Base-by-base conservation (phyloP, 1,140 invertebrate species). In the Leguminivora glycinivorella region DNA sequence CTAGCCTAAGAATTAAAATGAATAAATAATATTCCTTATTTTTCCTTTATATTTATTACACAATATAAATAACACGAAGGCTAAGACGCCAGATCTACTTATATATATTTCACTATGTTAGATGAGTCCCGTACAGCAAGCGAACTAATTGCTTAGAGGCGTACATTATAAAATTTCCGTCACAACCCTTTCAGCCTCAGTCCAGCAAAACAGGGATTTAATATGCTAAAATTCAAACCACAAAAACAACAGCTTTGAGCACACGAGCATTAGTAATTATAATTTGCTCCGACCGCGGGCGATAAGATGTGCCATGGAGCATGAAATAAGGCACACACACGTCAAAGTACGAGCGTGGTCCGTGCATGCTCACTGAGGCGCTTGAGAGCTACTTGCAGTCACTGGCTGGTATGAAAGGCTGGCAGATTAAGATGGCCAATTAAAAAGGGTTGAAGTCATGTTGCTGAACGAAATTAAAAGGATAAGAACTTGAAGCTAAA, bases 271-370 rank as follows among this genome's bases (percentile, higher is more conserved):
- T 78, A 87, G 85, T 88, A 85, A 90, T 90, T 88, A 88, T 90
- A 84, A 90, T 88, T 81, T 77, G 72, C 72, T 58, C 68, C 74
- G 78, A 84, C 88, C 87, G 81, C 79, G 72, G 88, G 88, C 88
- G 74, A 90, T 89, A 89, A 87, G 87, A 89, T 87, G 88, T 90
- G 78, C 80, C 72, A 73, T 70, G 78, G 79, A 89, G 84, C 88
- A 84, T 88, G 85, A 89, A 90, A 90, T 90, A 88, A 90, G 83
- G 84, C 81, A 70, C 74, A 76, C 78, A 83, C 78, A 80, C 76
- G 75, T 72, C 58, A 63, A 63, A 63, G 72, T 34, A 56, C 67
- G 67, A 70, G 24, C 71, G 68, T 77, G 78, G 80, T 77, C 85
- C 81, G 87, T 85, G 82, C 82, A 82, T 81, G 83, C 75, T 82